These are phyloP conservation scores for Lutjanus campechanus DNA, from an alignment of 2,797 vertebrate genomes.

Conservation along the genomic window DNA sequence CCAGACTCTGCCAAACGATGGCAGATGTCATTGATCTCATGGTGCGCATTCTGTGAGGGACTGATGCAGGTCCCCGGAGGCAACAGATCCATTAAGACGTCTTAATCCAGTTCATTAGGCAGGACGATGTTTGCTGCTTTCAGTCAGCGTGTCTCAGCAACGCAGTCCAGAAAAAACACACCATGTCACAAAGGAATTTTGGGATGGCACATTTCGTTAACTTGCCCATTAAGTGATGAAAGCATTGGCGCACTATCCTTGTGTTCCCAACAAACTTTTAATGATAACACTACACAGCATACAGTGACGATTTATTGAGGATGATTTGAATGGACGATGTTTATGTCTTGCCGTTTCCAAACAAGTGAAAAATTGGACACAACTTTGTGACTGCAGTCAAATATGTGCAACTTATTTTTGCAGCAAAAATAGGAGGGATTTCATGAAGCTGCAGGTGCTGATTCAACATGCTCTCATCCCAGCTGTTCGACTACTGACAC, in stretches of 20 bases:
- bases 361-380: neutral
- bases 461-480: too few species aligned
- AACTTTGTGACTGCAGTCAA: neutral
- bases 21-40: conserved; percentile 50
- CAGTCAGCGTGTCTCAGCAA: neutral
- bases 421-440: neutral
- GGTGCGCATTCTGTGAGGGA: conserved; percentile 30
- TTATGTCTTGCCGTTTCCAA: too few species aligned
- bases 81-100: conserved; percentile 54
- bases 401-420: neutral
- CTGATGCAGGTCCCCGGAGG: conserved; percentile 34
- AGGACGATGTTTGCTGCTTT: conserved; percentile 29
- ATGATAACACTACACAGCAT: neutral
- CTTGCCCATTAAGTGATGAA: too few species aligned
- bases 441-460: too few species aligned
- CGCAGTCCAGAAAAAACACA: neutral
- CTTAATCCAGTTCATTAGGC: conserved; percentile 64
- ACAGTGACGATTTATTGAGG: neutral
- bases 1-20: neutral
- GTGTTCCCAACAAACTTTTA: too few species aligned
- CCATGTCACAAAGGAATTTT: neutral
- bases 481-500: too few species aligned
- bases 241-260: too few species aligned
- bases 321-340: neutral
- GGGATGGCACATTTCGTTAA: neutral